Percentiles rank a stretch among this genome's conserved stretches.
Conservation (phyloP, 2,888 invertebrate genomes). For the Agonopterix heracliana region DNA sequence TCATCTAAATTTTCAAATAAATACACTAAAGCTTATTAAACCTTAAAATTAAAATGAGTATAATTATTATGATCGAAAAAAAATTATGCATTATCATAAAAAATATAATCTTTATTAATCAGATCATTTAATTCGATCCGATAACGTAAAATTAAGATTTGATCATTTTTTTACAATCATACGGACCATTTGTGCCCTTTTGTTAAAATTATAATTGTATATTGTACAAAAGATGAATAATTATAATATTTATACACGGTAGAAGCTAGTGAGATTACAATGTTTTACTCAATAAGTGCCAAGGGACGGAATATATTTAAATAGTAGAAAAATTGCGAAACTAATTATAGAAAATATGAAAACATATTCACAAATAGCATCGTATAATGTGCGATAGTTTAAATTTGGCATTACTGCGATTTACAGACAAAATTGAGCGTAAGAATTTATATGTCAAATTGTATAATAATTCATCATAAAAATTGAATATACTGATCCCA, state of each 20-base stretch:
- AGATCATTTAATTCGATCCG: slow-evolving; percentile 9
- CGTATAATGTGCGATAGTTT: not conserved
- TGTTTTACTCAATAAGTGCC: slow-evolving; percentile 46
- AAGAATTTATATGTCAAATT: not conserved
- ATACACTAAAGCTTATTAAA: slow-evolving; percentile 60
- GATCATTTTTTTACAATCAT: slow-evolving; percentile 20
- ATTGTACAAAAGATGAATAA: slow-evolving; percentile 32
- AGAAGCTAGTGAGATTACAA: slow-evolving; percentile 47
- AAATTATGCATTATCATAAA: slow-evolving; percentile 55
- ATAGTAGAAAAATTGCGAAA: slow-evolving; percentile 3
- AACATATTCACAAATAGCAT: not conserved
- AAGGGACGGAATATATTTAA: slow-evolving; percentile 17
- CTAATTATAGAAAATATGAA: not conserved
- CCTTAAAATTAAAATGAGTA: slow-evolving; percentile 58
- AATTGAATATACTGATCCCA: slow-evolving; percentile 13
- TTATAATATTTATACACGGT: slow-evolving; percentile 35
- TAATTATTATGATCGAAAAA: slow-evolving; percentile 63
- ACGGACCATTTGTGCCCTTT: slow-evolving; percentile 34
- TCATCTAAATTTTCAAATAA: slow-evolving; percentile 38
- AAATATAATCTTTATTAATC: slow-evolving; percentile 21
- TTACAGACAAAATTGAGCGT: slow-evolving; percentile 4
- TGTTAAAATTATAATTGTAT: slow-evolving; percentile 22
- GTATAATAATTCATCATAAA: slow-evolving; percentile 5
- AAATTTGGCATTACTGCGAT: not conserved
- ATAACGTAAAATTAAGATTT: slow-evolving; percentile 18